phyloP scores from a whole-genome alignment of 2,113 vertebrate species.

The Noctilio leporinus region DNA sequence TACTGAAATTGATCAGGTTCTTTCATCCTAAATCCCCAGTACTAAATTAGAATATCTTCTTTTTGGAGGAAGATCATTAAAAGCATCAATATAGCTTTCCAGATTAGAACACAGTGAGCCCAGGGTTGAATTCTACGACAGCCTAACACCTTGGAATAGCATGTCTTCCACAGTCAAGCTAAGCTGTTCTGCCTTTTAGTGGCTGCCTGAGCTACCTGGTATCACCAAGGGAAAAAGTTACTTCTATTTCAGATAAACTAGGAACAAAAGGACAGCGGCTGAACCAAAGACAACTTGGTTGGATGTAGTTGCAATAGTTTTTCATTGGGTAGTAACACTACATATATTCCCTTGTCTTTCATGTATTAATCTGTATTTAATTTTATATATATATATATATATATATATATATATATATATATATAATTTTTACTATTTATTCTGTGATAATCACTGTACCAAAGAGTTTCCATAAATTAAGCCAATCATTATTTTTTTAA shows the following conservation, averaged over 20 bases:
- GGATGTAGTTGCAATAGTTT: neutral
- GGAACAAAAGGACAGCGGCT: neutral
- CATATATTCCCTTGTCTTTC: neutral
- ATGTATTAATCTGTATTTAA: neutral
- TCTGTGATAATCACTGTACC: neutral
- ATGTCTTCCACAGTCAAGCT: conserved; percentile 16
- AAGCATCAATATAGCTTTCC: conserved; percentile 12
- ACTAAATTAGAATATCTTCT: neutral
- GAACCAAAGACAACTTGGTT: neutral
- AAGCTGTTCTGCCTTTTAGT: neutral
- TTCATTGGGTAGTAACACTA: neutral
- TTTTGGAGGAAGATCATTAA: neutral
- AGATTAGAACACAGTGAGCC: conserved; percentile 35
- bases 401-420: neutral
- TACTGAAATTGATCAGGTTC: neutral
- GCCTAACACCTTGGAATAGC: conserved; percentile 7
- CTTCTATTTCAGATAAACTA: neutral
- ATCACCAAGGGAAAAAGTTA: neutral
- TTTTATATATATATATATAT: neutral
- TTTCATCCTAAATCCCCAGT: neutral
- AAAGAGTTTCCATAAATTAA: neutral
- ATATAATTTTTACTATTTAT: neutral
- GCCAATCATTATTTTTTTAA: neutral
- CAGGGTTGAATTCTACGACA: conserved; percentile 7
- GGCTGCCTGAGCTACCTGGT: neutral